phyloP scores from a whole-genome alignment of 1,140 invertebrate species.

The Saccostrea glomerata region DNA sequence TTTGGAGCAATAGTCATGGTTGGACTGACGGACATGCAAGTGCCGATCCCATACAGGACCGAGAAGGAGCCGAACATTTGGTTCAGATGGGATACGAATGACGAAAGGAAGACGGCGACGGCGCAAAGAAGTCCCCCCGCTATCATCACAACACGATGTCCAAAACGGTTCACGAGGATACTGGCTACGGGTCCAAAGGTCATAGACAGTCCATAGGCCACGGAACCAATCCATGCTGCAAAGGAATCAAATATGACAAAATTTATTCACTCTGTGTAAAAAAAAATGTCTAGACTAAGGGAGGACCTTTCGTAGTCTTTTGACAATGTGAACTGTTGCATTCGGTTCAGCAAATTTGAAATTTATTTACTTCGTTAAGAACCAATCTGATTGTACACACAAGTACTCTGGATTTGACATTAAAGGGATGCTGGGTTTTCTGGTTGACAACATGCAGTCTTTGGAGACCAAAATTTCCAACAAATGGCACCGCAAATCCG shows the following conservation, averaged over 20 bases:
- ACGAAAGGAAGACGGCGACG: constrained; percentile 63
- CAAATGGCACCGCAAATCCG: too few relatives aligned
- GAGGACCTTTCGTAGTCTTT: too few relatives aligned
- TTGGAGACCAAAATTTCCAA: too few relatives aligned
- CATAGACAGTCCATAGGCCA: constrained; percentile 70
- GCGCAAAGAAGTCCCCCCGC: constrained; percentile 66
- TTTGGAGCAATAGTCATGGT: constrained; percentile 67
- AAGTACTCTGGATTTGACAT: too few relatives aligned
- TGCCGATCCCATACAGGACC: constrained; percentile 69
- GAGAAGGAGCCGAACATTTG: constrained; percentile 68
- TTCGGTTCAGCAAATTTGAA: too few relatives aligned
- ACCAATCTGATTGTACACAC: too few relatives aligned
- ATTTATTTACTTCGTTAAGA: too few relatives aligned
- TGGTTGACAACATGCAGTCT: too few relatives aligned
- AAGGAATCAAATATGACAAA: background rate
- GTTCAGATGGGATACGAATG: constrained; percentile 61
- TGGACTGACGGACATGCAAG: constrained; percentile 66
- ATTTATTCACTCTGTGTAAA: too few relatives aligned
- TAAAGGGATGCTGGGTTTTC: too few relatives aligned
- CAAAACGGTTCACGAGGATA: constrained; percentile 61
- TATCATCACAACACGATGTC: constrained; percentile 66
- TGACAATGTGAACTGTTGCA: too few relatives aligned
- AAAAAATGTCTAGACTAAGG: too few relatives aligned
- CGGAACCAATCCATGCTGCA: constrained; percentile 73
- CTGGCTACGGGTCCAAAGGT: constrained; percentile 68